Base-by-base conservation (phyloP, 2,888 invertebrate genomes). In the Philaethria dido region DNA sequence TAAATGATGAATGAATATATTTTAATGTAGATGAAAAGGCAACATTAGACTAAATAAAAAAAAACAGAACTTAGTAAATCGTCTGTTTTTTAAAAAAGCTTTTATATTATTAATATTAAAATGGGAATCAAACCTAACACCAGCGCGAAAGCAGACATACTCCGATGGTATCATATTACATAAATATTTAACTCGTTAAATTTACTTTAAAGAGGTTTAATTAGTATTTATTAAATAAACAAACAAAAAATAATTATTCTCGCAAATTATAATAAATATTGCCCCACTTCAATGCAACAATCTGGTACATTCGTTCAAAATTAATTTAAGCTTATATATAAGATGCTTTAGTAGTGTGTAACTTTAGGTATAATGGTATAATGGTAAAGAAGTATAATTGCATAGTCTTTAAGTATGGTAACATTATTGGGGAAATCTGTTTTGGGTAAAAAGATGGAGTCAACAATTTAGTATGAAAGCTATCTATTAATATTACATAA, bases 351-450 rank as follows among this genome's bases (percentile, higher is more conserved):
- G 16, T 29, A 11, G 11, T 25, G 20, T 16, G 18, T 52, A 52
- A 52, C 54, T 18, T 39, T 6, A 64, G 20, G 13, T 20, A 20
- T 25, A 63, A 25, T 39, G 20, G 13, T 20, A 20, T 25, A 63
- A 25, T 39, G 47, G 64, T 64, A 64, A 64, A 36, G 5, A 29
- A 44, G 16, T 36, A 25, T 8, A 50, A 50, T 50, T 14, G 25
- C 22, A 50, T 25, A 33, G 16, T 33, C 16, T 33, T 50, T 29
- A 45, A 45, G 45, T 25, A 4, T 63, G 63, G 63, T 63, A 63
- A 63, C 63, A 44, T 45, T n/a, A 20, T 33, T 36, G 20, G 18
- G 18, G 22, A 13, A 44, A 22, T 39, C 22, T n/a, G 22, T 57
- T 44, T 57, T 3, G 22, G 25, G 14, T 9, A n/a, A 25, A 0